phyloP scores from a whole-genome alignment of 2,888 invertebrate genomes.

The Prenolepis imparis region DNA sequence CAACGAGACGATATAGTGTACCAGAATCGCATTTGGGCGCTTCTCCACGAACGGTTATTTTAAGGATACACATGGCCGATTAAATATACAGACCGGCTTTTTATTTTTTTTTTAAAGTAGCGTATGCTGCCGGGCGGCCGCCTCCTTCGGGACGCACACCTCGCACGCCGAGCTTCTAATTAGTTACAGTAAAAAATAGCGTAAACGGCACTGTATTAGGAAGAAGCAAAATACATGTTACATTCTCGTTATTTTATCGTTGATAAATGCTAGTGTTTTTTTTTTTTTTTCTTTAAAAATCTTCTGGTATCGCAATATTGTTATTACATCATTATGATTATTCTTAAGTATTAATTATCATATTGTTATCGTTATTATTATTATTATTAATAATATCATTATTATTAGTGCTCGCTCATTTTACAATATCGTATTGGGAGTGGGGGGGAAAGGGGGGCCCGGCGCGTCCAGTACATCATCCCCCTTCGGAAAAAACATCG shows the following conservation, averaged over 20 bases:
- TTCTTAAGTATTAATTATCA: slow-evolving; percentile 60
- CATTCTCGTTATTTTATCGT: slow-evolving; percentile 84
- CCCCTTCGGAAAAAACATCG: slow-evolving; percentile 53
- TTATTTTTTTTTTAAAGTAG: slow-evolving; percentile 52
- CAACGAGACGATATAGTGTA: slow-evolving; percentile 4
- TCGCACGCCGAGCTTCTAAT: slow-evolving; percentile 71
- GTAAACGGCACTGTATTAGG: slow-evolving; percentile 86
- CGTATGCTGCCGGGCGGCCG: slow-evolving; percentile 50
- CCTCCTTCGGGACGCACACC: slow-evolving; percentile 45
- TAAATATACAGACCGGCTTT: slow-evolving; percentile 56
- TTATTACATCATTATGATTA: slow-evolving; percentile 70
- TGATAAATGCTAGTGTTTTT: slow-evolving; percentile 83
- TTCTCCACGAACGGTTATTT: slow-evolving; percentile 19
- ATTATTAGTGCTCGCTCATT: slow-evolving; percentile 73
- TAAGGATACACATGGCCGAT: slow-evolving; percentile 56
- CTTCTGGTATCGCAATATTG: slow-evolving; percentile 70
- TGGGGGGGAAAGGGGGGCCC: slow-evolving; percentile 55
- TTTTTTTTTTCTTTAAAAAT: slow-evolving; percentile 71
- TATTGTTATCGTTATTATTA: slow-evolving; percentile 62
- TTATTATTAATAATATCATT: slow-evolving; percentile 71
- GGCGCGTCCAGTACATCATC: slow-evolving; percentile 10
- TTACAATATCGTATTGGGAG: slow-evolving; percentile 68
- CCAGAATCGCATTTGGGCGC: slow-evolving; percentile 61
- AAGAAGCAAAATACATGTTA: slow-evolving; percentile 86
- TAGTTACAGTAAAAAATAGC: slow-evolving; percentile 86